Percentiles rank a stretch among this genome's conserved stretches.
Evolutionary conservation across 92 coral and sea anemone genomes (phyloP).

Genomic region (Parazoanthus darwini): DNA sequence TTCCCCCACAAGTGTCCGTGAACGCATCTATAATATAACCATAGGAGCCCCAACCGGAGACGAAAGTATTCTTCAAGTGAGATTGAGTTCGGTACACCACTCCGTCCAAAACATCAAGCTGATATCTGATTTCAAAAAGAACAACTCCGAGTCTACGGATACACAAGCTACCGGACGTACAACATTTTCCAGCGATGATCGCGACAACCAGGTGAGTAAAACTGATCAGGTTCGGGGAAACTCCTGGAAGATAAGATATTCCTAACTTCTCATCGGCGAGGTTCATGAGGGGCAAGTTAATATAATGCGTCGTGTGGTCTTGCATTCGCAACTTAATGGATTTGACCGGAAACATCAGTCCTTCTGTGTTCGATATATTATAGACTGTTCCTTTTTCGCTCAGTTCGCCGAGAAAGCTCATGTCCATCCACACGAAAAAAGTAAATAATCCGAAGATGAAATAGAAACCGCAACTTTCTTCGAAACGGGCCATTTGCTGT

Average conservation of each 20-base stretch:
- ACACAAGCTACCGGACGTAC: constrained; percentile 67
- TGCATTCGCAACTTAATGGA: constrained; percentile 85
- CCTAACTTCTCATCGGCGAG: constrained; percentile 73
- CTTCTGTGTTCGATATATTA: constrained; percentile 63
- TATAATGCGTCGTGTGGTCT: constrained; percentile 90
- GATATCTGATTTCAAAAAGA: constrained; percentile 75
- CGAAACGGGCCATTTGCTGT: constrained; percentile 75
- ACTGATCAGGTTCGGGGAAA: constrained; percentile 88
- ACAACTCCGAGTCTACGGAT: constrained; percentile 78
- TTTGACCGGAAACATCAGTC: constrained; percentile 87
- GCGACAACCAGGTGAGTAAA: constrained; percentile 76
- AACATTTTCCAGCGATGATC: constrained; percentile 76
- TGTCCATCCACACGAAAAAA: constrained; percentile 93
- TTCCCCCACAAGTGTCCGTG: constrained; percentile 82
- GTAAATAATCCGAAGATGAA: constrained; percentile 83
- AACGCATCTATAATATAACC: constrained; percentile 88
- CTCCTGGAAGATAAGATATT: constrained; percentile 71
- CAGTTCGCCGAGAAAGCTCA: constrained; percentile 90
- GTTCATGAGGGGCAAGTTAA: constrained; percentile 79
- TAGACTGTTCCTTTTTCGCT: constrained; percentile 82
- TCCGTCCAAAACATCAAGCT: constrained; percentile 85
- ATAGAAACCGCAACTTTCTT: constrained; percentile 89
- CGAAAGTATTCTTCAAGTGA: constrained; percentile 68
- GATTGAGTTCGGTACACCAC: constrained; percentile 87
- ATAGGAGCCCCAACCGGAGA: constrained; percentile 87